Evolutionary conservation across 2,888 invertebrate species (phyloP), one percentile per base, ranked within the genome.

Genomic region (Pollenia labialis): DNA sequence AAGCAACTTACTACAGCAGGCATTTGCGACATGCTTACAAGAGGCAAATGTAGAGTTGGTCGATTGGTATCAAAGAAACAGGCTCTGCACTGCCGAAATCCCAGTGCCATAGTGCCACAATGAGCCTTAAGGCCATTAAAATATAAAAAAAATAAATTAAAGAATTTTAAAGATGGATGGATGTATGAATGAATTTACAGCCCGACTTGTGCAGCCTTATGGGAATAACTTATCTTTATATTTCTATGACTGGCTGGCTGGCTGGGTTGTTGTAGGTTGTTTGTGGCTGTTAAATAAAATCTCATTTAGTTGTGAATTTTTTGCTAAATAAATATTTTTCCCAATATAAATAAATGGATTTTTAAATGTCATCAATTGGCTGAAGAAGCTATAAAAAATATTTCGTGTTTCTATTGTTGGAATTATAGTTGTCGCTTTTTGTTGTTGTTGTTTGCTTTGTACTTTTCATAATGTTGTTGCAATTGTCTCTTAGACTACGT

Each of bases 331-430:
- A 68, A 68, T 75, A 68, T 68, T 66, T 84, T 77, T 79, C 54
- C 23, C 48, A 74, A 72, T 81, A 84, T 75, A 87, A 84, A 84
- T 87, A 84, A 84, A 87, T 87, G 86, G 83, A 8, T 74, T 87
- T 87, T 84, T 87, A 87, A 87, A 87, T 87, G 86, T 87, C 86
- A 87, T 87, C 83, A 81, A 81, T 84, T 81, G 83, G 75, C 68
- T 81, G 68, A 77, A 84, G 84, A 87, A 81, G 76, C 80, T 62
- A 87, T 87, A 84, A 87, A 84, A 87, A 87, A 84, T 84, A 81
- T 81, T 87, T 87, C 81, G 81, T 87, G 83, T 56, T 72, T n/a
- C 7, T 32, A 48, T 56, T 76, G 46, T 46, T 77, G 60, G 1
- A 52, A 46, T 42, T 62, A 44, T 14, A 56, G 71, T 44, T 48